phyloP scores from a whole-genome alignment of 2,888 invertebrate species.

The Strigamia crassipes region DNA sequence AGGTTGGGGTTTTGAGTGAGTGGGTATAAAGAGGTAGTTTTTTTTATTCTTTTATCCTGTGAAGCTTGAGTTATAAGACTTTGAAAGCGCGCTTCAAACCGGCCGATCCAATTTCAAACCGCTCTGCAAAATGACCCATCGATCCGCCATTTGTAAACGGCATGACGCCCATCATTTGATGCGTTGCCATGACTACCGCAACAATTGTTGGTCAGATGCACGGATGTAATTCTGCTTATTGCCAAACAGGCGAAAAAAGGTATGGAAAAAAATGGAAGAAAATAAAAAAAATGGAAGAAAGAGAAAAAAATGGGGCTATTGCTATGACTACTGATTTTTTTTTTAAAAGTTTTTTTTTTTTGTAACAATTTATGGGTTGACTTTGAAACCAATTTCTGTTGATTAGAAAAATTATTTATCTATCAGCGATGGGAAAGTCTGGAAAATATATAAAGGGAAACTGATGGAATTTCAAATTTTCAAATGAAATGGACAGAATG shows the following conservation, averaged over 20 bases:
- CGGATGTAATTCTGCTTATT: constrained; percentile 10
- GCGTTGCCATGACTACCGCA: constrained; percentile 10
- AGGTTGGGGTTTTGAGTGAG: not conserved
- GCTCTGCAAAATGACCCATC: constrained; percentile 10
- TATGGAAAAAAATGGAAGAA: no score
- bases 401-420: no score
- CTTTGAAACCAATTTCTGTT: no score
- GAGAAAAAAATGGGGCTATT: not conserved
- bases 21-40: not conserved
- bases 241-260: not conserved
- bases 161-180: constrained; percentile 10
- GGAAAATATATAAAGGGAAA: not conserved
- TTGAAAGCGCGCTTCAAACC: constrained; percentile 10
- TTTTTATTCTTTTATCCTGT: not conserved
- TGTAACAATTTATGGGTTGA: not conserved
- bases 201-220: constrained; percentile 10
- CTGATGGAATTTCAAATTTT: constrained; percentile 10
- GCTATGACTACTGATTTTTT: not conserved
- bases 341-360: not conserved
- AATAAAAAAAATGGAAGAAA: not conserved
- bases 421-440: not conserved
- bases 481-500: not conserved
- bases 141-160: constrained; percentile 10
- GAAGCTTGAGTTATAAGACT: constrained; percentile 10
- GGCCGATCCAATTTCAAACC: constrained; percentile 10